phyloP scores from a whole-genome alignment of 2,888 invertebrate species.

The Ditula angustiorana region DNA sequence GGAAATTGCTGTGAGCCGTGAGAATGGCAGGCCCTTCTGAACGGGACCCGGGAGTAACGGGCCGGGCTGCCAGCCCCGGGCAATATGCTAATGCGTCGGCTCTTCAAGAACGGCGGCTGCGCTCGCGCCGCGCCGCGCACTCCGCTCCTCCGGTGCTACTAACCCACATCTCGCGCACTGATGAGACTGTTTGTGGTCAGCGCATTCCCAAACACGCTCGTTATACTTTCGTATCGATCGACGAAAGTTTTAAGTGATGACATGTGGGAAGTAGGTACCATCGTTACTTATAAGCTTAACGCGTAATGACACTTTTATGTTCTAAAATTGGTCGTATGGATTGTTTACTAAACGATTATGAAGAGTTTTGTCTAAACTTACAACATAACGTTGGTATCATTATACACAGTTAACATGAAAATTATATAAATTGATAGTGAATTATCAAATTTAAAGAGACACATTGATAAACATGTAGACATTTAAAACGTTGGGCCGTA shows the following conservation, averaged over 20 bases:
- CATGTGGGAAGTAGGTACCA: conserved; percentile 59
- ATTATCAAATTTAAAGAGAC: neutral
- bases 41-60: conserved; percentile 77
- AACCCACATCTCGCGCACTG: conserved; percentile 79
- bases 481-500: conserved; percentile 41
- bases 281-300: conserved; percentile 21
- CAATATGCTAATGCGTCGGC: conserved; percentile 75
- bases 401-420: neutral
- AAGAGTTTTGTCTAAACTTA: neutral
- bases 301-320: neutral
- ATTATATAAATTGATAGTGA: neutral
- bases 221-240: conserved; percentile 81
- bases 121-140: conserved; percentile 57
- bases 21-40: conserved; percentile 70
- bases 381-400: neutral
- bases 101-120: conserved; percentile 58
- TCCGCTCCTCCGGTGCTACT: conserved; percentile 68
- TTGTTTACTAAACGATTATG: conserved; percentile 1
- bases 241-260: conserved; percentile 71
- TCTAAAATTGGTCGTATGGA: conserved; percentile 2
- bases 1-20: conserved; percentile 66
- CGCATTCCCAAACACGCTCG: conserved; percentile 76
- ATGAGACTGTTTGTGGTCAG: conserved; percentile 77
- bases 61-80: conserved; percentile 64
- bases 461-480: neutral